Percentiles rank a stretch among this genome's conserved stretches.
These are phyloP conservation scores for Marmota monax DNA, from an alignment of 2,113 vertebrate species.

Conservation along the genomic window DNA sequence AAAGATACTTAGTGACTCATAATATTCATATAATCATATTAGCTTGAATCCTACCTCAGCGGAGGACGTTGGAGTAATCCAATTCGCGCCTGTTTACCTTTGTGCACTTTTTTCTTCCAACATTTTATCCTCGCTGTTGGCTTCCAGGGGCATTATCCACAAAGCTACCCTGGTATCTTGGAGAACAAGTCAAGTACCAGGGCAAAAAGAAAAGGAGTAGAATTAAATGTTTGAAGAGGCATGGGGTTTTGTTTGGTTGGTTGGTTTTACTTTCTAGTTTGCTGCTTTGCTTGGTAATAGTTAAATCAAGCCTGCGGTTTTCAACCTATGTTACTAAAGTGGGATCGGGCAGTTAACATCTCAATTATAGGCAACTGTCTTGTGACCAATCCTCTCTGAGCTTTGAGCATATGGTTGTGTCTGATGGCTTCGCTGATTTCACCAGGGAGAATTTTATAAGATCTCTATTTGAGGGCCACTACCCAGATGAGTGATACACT, in stretches of 20 bases:
- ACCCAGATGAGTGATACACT: conserved; percentile 8
- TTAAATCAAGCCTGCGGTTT: conserved; percentile 25
- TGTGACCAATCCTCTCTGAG: conserved; percentile 74
- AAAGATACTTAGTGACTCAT: conserved; percentile 94
- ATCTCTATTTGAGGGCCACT: conserved; percentile 59
- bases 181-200: conserved; percentile 58
- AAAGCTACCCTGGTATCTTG: conserved; percentile 50
- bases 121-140: conserved; percentile 58
- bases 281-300: neutral
- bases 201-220: neutral
- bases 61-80: conserved; percentile 88
- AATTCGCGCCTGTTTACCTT: conserved; percentile 85
- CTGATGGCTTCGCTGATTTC: conserved; percentile 77
- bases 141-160: conserved; percentile 60
- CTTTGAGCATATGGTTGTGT: conserved; percentile 64
- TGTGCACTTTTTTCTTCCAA: conserved; percentile 57
- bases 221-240: neutral
- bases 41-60: conserved; percentile 90
- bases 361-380: conserved; percentile 49
- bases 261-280: neutral
- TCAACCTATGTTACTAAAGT: conserved; percentile 26
- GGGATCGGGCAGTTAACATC: conserved; percentile 75
- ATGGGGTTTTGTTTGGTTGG: neutral
- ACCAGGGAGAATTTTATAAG: conserved; percentile 52
- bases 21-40: conserved; percentile 98